A percentile compares a stretch with the other conserved stretches of the same genome.
These are phyloP conservation scores for Umimayanthus kanabou DNA, from an alignment of 92 coral and sea anemone genomes.

Conservation along the genomic window DNA sequence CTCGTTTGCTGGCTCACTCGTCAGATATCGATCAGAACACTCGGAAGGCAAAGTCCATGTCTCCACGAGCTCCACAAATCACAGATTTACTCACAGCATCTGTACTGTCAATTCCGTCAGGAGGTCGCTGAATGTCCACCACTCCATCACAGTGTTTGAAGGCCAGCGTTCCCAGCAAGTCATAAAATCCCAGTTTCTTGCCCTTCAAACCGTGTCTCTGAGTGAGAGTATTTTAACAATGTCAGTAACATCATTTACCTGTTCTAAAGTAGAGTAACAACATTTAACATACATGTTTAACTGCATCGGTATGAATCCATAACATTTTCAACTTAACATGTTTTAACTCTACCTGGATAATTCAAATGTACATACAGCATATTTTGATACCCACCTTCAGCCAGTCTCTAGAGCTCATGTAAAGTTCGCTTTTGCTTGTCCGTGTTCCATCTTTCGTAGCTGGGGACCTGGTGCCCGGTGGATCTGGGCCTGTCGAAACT, in stretches of 20 bases:
- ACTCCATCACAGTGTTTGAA: constrained; percentile 99
- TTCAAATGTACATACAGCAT: neutral
- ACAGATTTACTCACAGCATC: constrained; percentile 68
- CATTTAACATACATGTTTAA: too few relatives aligned
- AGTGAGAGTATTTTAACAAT: neutral
- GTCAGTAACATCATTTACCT: too few relatives aligned
- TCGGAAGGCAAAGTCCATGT: too few relatives aligned
- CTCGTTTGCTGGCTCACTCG: too few relatives aligned
- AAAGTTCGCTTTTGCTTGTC: constrained; percentile 78
- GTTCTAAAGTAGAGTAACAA: too few relatives aligned
- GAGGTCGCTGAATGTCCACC: constrained; percentile 90
- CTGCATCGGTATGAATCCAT: too few relatives aligned
- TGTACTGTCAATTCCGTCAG: constrained; percentile 56
- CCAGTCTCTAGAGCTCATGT: constrained; percentile 98
- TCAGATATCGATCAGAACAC: too few relatives aligned
- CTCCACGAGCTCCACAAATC: too few relatives aligned
- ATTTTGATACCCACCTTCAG: constrained; percentile 68
- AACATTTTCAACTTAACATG: too few relatives aligned
- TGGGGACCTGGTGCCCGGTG: constrained; percentile 37
- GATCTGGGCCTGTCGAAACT: constrained; percentile 52
- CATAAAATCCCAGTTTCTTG: constrained; percentile 85
- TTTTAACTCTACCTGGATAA: neutral
- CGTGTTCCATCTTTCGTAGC: constrained; percentile 40
- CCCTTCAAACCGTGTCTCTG: constrained; percentile 90
- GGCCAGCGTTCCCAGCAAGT: constrained; percentile 88